Conservation (phyloP, 2,888 invertebrate species). For the Phorcus lineatus region DNA sequence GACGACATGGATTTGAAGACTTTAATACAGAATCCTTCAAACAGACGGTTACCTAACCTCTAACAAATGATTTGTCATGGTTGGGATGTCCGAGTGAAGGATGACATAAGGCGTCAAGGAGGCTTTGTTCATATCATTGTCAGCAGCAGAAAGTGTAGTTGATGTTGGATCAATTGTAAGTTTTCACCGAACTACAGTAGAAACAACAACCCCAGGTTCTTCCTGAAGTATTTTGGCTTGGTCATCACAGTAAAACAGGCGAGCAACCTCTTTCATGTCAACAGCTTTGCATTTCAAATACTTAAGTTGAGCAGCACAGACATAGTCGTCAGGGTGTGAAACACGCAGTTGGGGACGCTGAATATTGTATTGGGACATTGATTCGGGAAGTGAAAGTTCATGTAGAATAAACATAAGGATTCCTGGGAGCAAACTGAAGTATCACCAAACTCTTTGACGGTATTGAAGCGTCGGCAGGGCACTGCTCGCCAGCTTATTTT, state of each 20-base stretch:
- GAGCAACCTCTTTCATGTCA: conserved; percentile 16
- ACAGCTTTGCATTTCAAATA: conserved; percentile 39
- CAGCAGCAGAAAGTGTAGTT: no score
- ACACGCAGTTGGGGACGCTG: conserved; percentile 38
- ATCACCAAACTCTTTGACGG: conserved; percentile 37
- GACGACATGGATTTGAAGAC: conserved; percentile 34
- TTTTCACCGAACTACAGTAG: conserved; percentile 32
- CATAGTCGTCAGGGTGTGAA: conserved; percentile 38
- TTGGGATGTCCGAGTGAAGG: conserved; percentile 31
- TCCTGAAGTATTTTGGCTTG: conserved; percentile 30
- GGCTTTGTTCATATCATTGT: no score
- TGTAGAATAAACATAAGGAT: conserved; percentile 34
- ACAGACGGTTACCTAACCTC: conserved; percentile 29
- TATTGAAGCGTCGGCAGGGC: conserved; percentile 40
- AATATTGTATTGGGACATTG: conserved; percentile 41
- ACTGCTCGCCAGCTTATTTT: conserved; percentile 28
- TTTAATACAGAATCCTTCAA: conserved; percentile 45
- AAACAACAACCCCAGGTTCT: conserved; percentile 24
- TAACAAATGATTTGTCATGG: conserved; percentile 34
- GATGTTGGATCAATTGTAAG: no score
- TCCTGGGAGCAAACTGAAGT: conserved; percentile 43
- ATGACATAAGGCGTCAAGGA: neutral
- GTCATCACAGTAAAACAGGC: conserved; percentile 25
- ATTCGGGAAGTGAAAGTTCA: conserved; percentile 28
- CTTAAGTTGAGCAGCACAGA: conserved; percentile 37